Conservation (phyloP, 2,113 vertebrate genomes). For the Nanger granti region DNA sequence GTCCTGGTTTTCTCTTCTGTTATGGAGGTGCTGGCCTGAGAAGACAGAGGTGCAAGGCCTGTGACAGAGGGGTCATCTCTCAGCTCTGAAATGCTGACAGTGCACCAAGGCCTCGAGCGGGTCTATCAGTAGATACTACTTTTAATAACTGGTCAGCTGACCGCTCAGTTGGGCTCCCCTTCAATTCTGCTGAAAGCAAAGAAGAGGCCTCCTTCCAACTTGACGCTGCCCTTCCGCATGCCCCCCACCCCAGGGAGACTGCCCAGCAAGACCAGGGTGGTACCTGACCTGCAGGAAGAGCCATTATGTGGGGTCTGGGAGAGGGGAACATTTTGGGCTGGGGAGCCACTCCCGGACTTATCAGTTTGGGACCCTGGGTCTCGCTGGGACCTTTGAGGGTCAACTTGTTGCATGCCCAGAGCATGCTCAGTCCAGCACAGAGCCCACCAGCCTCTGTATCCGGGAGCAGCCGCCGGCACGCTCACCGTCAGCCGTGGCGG, state of each 20-base stretch:
- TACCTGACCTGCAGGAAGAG: background rate
- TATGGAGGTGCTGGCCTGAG: background rate
- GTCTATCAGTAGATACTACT: background rate
- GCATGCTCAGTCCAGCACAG: background rate
- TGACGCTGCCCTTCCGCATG: background rate
- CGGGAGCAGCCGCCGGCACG: background rate
- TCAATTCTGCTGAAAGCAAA: background rate
- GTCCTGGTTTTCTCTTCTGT: background rate
- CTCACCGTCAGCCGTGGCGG: conserved; percentile 92
- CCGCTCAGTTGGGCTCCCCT: background rate
- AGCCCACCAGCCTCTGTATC: background rate
- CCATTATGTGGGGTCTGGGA: background rate
- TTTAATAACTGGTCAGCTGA: background rate
- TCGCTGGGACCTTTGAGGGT: too few relatives aligned
- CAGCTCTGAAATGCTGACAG: background rate
- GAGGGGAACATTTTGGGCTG: background rate
- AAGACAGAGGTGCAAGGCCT: background rate
- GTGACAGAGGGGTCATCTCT: background rate
- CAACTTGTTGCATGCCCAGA: background rate
- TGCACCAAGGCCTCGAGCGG: background rate
- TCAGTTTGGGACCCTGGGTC: background rate
- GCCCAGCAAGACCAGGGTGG: background rate
- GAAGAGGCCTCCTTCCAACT: background rate
- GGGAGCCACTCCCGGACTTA: too few relatives aligned
- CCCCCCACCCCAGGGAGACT: background rate